Conservation (phyloP, 2,113 vertebrate species). For the Gavialis gangeticus region DNA sequence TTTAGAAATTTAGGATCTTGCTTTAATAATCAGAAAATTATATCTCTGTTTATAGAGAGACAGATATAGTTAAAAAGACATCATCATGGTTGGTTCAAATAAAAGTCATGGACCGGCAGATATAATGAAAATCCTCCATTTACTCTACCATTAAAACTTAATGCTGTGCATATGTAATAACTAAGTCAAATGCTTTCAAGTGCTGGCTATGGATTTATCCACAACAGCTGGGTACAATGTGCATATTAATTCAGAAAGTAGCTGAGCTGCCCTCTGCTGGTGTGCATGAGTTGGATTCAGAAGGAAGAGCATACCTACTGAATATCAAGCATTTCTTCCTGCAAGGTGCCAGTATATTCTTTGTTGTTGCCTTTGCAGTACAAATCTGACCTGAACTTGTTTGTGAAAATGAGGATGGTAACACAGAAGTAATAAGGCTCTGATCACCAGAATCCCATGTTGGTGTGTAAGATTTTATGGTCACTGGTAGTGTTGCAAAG, state of each 20-base stretch:
- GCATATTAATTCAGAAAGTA: not conserved
- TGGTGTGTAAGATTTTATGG: not conserved
- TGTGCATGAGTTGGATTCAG: not conserved
- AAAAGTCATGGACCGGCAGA: slow-evolving; percentile 8
- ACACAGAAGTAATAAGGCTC: not conserved
- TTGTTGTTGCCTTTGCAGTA: not conserved
- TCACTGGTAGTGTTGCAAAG: not conserved
- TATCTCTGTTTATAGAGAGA: slow-evolving; percentile 18
- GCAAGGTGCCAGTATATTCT: not conserved
- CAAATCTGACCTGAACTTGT: not conserved
- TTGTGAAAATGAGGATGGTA: not conserved
- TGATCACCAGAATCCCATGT: not conserved
- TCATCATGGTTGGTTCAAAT: slow-evolving; percentile 25
- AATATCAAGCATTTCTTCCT: slow-evolving; percentile 24
- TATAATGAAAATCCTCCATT: slow-evolving; percentile 3
- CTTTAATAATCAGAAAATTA: slow-evolving; percentile 32
- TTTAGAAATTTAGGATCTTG: slow-evolving; percentile 27
- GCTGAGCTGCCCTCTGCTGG: slow-evolving; percentile 2
- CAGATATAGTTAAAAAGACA: not conserved
- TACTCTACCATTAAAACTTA: slow-evolving; percentile 39
- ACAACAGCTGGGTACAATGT: slow-evolving; percentile 26
- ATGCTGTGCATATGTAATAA: slow-evolving; percentile 36
- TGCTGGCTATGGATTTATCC: slow-evolving; percentile 36
- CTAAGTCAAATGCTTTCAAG: slow-evolving; percentile 46
- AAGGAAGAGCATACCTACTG: not conserved